Base-by-base conservation (phyloP, 23 tunicate species). In the Aplidium turbinatum region DNA sequence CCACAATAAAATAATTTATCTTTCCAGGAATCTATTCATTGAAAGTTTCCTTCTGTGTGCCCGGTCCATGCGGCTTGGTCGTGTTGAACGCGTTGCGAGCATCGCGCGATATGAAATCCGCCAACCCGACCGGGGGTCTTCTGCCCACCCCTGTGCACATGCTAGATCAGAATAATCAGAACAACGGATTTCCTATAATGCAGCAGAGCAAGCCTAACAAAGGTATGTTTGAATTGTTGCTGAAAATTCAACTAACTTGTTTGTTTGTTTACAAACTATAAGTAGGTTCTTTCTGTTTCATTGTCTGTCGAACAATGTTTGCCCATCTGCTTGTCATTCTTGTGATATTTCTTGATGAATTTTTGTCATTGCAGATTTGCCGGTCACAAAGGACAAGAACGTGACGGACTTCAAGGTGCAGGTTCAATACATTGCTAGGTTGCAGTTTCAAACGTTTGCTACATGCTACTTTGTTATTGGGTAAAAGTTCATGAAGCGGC, bases 51-150 rank as follows among this genome's bases (percentile, higher is more conserved):
- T 88, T 88, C 45, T 88, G 96, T 68, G 96, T 88, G 19, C 96
- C 96, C 76, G 96, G 96, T 33, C 96, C 96, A 11, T 76, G 96
- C 62, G 96, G 96, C 34, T 55, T 88, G 25, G 96, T 88, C 47
- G 82, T 88, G 34, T 58, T 88, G 21, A 88, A 88, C 63, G 77
- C 96, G 19, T 54, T 88, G 48, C 75, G 57, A 58, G 96, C 96
- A 16, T 88, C 96, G 11, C 34, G 87, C 47, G 96, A 88, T 63
- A n/a, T 88, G 38, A 81, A 81, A 63, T 75, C 88, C 5, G 85
- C 78, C 47, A 88, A 88, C 61, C 96, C 96, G 2, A 24, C 78
- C 52, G 96, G 96, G 0, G 96, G 96, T 2, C 83, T 88, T 47
- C 79, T 88, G 4, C 96, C 96, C 19, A 88, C 96, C 16, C 96